Percentiles rank a stretch among this genome's conserved stretches.
Conservation (phyloP, 1,140 invertebrate species). For the Paraescarpia echinospica region DNA sequence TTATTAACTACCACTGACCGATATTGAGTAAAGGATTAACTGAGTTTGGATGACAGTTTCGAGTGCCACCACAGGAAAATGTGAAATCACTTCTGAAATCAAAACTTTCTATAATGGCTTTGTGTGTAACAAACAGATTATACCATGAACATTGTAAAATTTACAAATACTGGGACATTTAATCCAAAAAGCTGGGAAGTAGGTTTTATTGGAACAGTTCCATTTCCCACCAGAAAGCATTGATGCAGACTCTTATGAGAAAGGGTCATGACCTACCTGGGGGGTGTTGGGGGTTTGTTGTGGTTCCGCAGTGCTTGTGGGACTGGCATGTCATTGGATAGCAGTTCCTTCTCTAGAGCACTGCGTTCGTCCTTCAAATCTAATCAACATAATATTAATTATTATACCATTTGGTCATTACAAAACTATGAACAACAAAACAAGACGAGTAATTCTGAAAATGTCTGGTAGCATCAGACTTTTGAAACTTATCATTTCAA, state of each 20-base stretch:
- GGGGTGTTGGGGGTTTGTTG: not conserved
- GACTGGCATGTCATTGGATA: not conserved
- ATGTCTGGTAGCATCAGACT: no score
- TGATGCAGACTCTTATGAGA: not conserved
- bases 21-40: not conserved
- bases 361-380: conserved; percentile 14
- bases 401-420: not conserved
- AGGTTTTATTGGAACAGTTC: not conserved
- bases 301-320: not conserved
- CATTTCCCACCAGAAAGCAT: not conserved
- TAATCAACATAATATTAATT: not conserved
- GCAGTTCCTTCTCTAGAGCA: conserved; percentile 17
- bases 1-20: not conserved
- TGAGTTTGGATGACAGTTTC: no score
- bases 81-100: not conserved
- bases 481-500: not conserved
- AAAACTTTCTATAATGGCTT: no score
- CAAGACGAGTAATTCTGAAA: not conserved
- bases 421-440: not conserved
- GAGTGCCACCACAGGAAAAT: not conserved
- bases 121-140: no score
- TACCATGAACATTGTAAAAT: no score
- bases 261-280: not conserved
- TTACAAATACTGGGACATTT: no score
- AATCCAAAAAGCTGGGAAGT: no score